Evolutionary conservation across 92 coral and sea anemone species (phyloP), one percentile per base, ranked within the genome.

Genomic region (Pocillopora grandis): DNA sequence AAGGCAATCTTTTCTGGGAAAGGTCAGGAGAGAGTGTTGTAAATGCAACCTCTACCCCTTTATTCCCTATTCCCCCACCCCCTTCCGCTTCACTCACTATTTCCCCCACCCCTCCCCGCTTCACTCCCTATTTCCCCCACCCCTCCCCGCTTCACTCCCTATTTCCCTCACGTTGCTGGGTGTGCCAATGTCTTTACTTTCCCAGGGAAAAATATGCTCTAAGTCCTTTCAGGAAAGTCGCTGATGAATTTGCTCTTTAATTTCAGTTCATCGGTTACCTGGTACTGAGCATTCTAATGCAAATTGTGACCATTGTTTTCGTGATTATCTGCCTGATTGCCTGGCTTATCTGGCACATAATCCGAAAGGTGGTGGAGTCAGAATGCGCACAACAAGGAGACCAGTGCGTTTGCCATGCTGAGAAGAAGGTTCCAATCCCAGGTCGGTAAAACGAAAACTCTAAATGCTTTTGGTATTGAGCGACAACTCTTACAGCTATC

Each of bases 211-310:
- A 3, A 7, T 42, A 7, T 42, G 52, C 52, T 42, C 52, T 7
- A 42, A 42, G 52, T 42, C 52, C 76, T 5, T 71, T 12, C 17
- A 20, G 21, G 18, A 13, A n/a, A 55, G 16, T 55, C 31, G 1
- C 31, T 27, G 31, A 13, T 16, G 56, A 5, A 72, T 49, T 72
- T 72, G 27, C 3, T 42, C 1, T 49, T 52, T 66, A 27, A 17
- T 33, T 65, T 76, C 75, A 89, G 92, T 52, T 89, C 66, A 72
- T 89, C 57, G 80, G 68, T 60, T 80, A 68, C 72, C 58, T 89
- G 89, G 87, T 89, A 36, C 9, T 84, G 55, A 66, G 77, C 20
- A 89, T 89, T 42, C 60, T 89, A n/a, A 82, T 80, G 81, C 19
- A 85, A 7, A 85, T 89, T 56, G 23, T 80, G 6, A 23, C 49